A percentile compares a stretch with the other conserved stretches of the same genome.
Conservation (phyloP, 2,888 invertebrate species). For the Caenorhabditis sp. region DNA sequence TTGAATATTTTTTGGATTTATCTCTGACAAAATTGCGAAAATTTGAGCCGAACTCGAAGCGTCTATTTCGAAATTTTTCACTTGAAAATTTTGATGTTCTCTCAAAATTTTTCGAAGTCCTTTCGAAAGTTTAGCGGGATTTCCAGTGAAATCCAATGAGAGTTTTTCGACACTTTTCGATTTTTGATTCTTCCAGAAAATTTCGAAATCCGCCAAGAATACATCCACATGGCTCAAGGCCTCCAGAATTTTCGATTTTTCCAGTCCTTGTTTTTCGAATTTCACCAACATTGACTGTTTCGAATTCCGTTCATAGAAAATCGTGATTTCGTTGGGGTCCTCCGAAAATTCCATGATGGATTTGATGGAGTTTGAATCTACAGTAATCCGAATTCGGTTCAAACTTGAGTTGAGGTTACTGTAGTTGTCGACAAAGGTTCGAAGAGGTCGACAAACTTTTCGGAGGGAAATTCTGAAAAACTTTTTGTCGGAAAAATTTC, state of each 20-base stretch:
- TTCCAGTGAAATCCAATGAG: not conserved
- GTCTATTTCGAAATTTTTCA: not conserved
- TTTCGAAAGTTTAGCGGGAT: not conserved
- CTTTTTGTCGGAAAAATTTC: not conserved
- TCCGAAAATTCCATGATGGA: not conserved
- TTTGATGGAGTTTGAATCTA: not conserved
- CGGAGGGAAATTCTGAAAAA: not conserved
- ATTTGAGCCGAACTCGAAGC: not conserved
- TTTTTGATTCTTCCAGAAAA: constrained; percentile 13
- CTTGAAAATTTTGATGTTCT: not conserved
- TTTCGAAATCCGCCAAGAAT: not conserved
- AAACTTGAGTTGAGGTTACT: not conserved
- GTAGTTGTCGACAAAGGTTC: not conserved
- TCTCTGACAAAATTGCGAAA: not conserved
- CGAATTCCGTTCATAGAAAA: not conserved
- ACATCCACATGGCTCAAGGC: not conserved
- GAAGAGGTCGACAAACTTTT: not conserved
- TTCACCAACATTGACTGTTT: not conserved
- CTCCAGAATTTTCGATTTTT: not conserved
- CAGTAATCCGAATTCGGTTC: not conserved
- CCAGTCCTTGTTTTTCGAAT: not conserved
- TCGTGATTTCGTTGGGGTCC: not conserved
- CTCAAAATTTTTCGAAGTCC: not conserved
- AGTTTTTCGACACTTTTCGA: not conserved
- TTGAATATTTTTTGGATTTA: not conserved